These are phyloP conservation scores for Etheostoma spectabile DNA, from an alignment of 2,113 vertebrate genomes.

Conservation along the genomic window DNA sequence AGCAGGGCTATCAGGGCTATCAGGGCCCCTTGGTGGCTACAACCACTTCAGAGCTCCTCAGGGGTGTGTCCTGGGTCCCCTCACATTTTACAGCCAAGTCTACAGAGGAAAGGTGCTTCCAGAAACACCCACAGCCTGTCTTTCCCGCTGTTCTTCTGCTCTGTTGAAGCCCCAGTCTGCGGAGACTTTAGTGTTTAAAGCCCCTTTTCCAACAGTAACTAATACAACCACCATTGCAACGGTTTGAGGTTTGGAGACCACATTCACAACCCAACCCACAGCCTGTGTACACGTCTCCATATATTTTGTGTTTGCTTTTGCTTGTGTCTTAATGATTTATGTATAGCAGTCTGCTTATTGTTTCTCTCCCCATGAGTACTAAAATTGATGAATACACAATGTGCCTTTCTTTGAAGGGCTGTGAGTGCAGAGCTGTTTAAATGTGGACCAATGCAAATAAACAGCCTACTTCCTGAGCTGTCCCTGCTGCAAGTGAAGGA, in stretches of 20 bases:
- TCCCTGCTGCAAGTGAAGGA: constrained; percentile 56
- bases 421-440: constrained; percentile 72
- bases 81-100: constrained; percentile 81
- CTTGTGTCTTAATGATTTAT: constrained; percentile 79
- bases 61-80: constrained; percentile 77
- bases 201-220: constrained; percentile 55
- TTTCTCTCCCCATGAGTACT: constrained; percentile 70
- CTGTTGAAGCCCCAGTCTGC: constrained; percentile 67
- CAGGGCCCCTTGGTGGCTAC: constrained; percentile 71
- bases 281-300: constrained; percentile 47
- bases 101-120: constrained; percentile 74
- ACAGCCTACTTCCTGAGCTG: constrained; percentile 76
- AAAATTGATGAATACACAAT: constrained; percentile 78
- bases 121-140: constrained; percentile 74
- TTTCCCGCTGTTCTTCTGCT: constrained; percentile 63
- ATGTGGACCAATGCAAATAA: constrained; percentile 78
- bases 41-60: constrained; percentile 80
- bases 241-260: constrained; percentile 68
- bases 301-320: constrained; percentile 71
- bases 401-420: constrained; percentile 74
- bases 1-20: constrained; percentile 77
- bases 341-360: constrained; percentile 77
- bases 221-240: constrained; percentile 41
- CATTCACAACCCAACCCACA: constrained; percentile 57
- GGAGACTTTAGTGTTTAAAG: constrained; percentile 72